Evolutionary conservation across 2,797 vertebrate species (phyloP).

Genomic region (Eleutherodactylus coqui): DNA sequence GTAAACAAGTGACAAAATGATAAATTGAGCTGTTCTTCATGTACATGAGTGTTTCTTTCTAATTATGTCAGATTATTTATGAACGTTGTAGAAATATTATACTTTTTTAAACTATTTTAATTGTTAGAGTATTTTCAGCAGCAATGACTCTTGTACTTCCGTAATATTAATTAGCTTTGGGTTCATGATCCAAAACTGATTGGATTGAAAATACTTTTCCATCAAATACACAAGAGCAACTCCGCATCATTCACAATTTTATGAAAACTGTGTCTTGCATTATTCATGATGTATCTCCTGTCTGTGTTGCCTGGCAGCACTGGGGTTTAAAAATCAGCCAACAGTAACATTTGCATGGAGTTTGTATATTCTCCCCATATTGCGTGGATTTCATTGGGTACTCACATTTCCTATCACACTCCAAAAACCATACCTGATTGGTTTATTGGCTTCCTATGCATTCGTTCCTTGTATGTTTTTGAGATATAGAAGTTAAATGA

Average conservation of each 20-base stretch:
- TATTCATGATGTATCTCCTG: background rate
- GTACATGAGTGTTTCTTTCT: no score
- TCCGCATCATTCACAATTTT: background rate
- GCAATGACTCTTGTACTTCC: background rate
- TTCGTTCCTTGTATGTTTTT: background rate
- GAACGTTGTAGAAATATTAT: background rate
- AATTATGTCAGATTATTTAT: background rate
- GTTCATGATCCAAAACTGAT: background rate
- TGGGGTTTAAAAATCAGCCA: background rate
- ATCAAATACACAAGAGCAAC: background rate
- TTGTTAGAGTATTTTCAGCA: background rate
- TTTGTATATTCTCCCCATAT: background rate
- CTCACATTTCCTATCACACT: no score
- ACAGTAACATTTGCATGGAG: background rate
- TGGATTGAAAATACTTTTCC: background rate
- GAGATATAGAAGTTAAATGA: background rate
- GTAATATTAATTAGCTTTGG: background rate
- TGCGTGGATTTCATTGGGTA: background rate
- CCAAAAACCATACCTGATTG: no score
- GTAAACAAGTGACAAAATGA: no score
- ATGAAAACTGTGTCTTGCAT: background rate
- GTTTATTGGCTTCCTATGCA: background rate
- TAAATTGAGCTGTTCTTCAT: no score
- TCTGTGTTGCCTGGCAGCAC: background rate
- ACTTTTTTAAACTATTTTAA: background rate